Evolutionary conservation across 2,888 invertebrate genomes (phyloP), one percentile per base, ranked within the genome.

Genomic region (Pandemis corylana): DNA sequence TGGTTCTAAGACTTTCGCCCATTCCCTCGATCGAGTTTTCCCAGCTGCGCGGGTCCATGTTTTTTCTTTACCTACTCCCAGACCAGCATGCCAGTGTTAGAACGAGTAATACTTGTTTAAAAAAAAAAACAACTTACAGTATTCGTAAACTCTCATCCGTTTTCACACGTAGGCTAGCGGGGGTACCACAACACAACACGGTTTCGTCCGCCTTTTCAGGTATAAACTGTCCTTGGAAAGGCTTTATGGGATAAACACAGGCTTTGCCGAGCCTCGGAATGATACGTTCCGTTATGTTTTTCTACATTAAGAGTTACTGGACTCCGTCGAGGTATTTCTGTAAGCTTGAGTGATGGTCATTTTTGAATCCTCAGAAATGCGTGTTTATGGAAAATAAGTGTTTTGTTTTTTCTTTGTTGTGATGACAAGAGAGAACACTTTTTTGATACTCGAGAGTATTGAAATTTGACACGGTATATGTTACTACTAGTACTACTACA

Each of bases 171-270:
- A 36, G 28, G 28, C 28, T 4, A 13, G n/a, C 51, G n/a, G 6
- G n/a, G 79, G n/a, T n/a, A n/a, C n/a, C n/a, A n/a, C 76, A 77
- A 72, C 77, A 74, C 76, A 69, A 68, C 74, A 74, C 81, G 82
- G 84, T 84, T 82, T 80, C 76, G 78, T 77, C 76, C 78, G 46
- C 68, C 83, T 84, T 81, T 82, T 78, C 82, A 80, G 80, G 82
- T 83, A 83, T 82, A 83, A 83, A 81, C 83, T 81, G 81, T 83
- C 83, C 82, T 83, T 81, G 82, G 81, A 78, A 81, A 81, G 80
- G 84, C 79, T 85, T 83, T 82, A 80, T 79, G 77, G 78, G 87
- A 87, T 87, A 84, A 87, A 85, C 85, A 82, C 81, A 77, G 77
- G 83, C 82, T 85, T 80, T 79, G 62, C 76, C 77, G 76, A 77